phyloP scores from a whole-genome alignment of 2,797 vertebrate species.

The Sebastes trivittatus region DNA sequence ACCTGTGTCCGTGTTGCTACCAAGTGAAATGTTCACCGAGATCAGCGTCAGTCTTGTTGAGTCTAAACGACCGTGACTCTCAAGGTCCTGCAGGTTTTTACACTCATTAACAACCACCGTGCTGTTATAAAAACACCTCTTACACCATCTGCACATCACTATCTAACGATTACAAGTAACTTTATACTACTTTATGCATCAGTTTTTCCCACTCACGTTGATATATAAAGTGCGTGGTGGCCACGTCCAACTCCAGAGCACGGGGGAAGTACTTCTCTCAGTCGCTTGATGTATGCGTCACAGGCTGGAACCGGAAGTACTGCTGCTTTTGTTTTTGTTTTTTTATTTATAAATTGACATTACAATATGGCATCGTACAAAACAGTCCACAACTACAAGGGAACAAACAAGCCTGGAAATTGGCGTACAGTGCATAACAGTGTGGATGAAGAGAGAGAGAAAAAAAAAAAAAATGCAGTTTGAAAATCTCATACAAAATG shows the following conservation, averaged over 20 bases:
- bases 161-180: neutral
- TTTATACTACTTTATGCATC: neutral
- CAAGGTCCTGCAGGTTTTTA: constrained; percentile 35
- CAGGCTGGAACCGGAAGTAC: constrained; percentile 29
- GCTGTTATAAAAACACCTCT: accelerated
- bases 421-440: no score
- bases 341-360: accelerated
- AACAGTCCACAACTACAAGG: no score
- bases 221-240: constrained; percentile 20
- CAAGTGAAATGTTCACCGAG: constrained; percentile 22
- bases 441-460: no score
- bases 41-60: neutral
- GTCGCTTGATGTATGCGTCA: neutral
- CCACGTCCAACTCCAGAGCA: constrained; percentile 60
- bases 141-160: accelerated
- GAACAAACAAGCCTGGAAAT: no score
- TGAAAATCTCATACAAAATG: no score
- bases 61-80: constrained; percentile 32
- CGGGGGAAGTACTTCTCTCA: neutral
- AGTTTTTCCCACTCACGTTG: constrained; percentile 62
- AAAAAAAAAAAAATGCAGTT: no score
- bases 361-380: no score
- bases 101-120: neutral
- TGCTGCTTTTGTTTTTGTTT: no score
- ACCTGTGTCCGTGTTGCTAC: neutral